Conservation (phyloP, 2,888 invertebrate species). For the Notodonta ziczac region DNA sequence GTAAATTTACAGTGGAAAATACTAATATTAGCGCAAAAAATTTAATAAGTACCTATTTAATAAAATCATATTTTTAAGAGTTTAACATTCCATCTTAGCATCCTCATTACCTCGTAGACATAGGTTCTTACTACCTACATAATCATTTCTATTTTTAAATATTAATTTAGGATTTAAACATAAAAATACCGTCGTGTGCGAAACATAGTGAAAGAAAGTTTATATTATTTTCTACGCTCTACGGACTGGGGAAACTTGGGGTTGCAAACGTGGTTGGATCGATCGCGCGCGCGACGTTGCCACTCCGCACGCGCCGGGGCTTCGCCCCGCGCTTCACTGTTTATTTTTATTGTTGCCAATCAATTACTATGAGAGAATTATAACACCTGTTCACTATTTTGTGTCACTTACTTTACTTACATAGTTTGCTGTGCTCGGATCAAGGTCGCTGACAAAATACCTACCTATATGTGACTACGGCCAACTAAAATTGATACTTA, state of each 20-base stretch:
- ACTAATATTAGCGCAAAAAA: no score
- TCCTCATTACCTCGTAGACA: no score
- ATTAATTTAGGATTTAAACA: neutral
- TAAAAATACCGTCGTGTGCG: neutral
- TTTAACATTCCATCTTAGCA: no score
- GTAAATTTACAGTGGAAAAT: no score
- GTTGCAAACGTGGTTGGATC: constrained; percentile 53
- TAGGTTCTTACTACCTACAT: no score
- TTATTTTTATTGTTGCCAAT: constrained; percentile 76
- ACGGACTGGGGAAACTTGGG: constrained; percentile 33
- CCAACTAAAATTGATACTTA: no score
- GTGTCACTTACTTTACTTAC: neutral
- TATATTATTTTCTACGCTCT: constrained; percentile 23
- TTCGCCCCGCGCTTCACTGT: constrained; percentile 43
- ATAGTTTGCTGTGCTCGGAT: constrained; percentile 21
- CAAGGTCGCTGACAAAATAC: constrained; percentile 3
- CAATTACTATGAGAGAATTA: constrained; percentile 67
- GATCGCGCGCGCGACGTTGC: constrained; percentile 80
- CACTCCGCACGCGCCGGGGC: constrained; percentile 55
- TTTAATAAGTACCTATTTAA: no score
- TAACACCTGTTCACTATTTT: constrained; percentile 42
- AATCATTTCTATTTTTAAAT: no score
- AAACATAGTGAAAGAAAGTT: constrained; percentile 2
- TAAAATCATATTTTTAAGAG: no score
- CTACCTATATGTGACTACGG: no score